A percentile compares a stretch with the other conserved stretches of the same genome.
These are phyloP conservation scores for Hiodon alosoides DNA, from an alignment of 2,113 vertebrate genomes.

Conservation along the genomic window DNA sequence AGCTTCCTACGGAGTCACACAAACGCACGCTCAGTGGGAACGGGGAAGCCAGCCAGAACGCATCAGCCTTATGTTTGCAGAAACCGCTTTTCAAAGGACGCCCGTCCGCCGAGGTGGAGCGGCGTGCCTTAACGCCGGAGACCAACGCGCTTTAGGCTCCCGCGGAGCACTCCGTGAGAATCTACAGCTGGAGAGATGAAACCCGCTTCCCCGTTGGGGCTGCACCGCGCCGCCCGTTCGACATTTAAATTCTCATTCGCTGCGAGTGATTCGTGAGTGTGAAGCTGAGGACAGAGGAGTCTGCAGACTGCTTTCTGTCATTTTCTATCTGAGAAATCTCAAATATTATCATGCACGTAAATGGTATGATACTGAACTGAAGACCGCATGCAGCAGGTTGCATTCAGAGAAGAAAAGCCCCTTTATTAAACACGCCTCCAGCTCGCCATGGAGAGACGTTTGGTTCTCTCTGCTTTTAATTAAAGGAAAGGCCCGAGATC, in stretches of 20 bases:
- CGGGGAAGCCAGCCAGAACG: slow-evolving; percentile 8
- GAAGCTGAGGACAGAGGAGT: too few species aligned
- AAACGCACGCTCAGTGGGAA: background rate
- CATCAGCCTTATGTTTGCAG: slow-evolving; percentile 16
- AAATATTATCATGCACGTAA: too few species aligned
- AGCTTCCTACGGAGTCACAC: background rate
- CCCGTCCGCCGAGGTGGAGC: slow-evolving; percentile 1
- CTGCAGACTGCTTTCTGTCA: too few species aligned
- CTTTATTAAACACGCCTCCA: too few species aligned
- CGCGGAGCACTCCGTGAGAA: slow-evolving; percentile 21
- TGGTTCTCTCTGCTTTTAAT: too few species aligned
- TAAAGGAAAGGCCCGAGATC: too few species aligned
- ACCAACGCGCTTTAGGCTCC: slow-evolving; percentile 37
- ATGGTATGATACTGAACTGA: too few species aligned
- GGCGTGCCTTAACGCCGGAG: background rate
- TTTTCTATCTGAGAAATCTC: too few species aligned
- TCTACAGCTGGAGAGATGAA: background rate
- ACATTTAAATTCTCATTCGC: background rate
- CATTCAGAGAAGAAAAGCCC: too few species aligned
- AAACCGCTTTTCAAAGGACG: slow-evolving; percentile 19
- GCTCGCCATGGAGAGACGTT: too few species aligned
- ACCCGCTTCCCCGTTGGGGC: background rate
- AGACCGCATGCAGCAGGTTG: too few species aligned
- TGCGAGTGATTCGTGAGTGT: too few species aligned
- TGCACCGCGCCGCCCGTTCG: background rate